These are phyloP conservation scores for Gadopsis marmoratus DNA, from an alignment of 2,797 vertebrate species.

Conservation along the genomic window DNA sequence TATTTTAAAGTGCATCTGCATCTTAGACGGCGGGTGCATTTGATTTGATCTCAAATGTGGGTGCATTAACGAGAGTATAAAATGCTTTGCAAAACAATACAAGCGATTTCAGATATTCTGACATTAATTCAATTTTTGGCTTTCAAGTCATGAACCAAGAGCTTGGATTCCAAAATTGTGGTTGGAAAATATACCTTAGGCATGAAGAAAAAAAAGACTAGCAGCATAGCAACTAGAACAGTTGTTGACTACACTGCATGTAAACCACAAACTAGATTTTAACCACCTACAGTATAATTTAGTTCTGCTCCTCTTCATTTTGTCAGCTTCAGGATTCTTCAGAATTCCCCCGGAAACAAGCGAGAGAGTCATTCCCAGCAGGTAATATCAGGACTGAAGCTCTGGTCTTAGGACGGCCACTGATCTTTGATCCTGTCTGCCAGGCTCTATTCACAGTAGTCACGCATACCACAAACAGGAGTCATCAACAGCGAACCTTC, in stretches of 20 bases:
- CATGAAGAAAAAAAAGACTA: background rate
- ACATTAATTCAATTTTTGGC: background rate
- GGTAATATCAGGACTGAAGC: constrained; percentile 45
- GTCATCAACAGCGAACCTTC: constrained; percentile 28
- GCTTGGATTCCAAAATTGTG: background rate
- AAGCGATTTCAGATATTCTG: background rate
- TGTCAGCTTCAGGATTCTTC: constrained; percentile 33
- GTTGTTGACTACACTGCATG: background rate
- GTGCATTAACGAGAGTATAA: background rate
- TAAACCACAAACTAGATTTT: background rate
- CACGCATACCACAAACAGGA: constrained; percentile 46
- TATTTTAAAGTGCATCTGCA: background rate
- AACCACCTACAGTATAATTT: background rate
- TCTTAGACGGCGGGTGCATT: background rate
- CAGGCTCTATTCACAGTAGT: constrained; percentile 33
- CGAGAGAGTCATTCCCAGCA: constrained; percentile 17
- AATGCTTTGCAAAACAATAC: background rate
- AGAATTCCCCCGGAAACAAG: constrained; percentile 14
- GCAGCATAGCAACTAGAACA: background rate
- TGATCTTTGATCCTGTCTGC: constrained; percentile 41
- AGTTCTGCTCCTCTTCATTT: background rate
- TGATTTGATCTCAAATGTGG: background rate
- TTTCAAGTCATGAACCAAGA: background rate
- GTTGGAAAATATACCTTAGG: background rate
- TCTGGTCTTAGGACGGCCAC: constrained; percentile 28